Conservation (phyloP, 2,888 invertebrate species). For the Chouioia cunea region DNA sequence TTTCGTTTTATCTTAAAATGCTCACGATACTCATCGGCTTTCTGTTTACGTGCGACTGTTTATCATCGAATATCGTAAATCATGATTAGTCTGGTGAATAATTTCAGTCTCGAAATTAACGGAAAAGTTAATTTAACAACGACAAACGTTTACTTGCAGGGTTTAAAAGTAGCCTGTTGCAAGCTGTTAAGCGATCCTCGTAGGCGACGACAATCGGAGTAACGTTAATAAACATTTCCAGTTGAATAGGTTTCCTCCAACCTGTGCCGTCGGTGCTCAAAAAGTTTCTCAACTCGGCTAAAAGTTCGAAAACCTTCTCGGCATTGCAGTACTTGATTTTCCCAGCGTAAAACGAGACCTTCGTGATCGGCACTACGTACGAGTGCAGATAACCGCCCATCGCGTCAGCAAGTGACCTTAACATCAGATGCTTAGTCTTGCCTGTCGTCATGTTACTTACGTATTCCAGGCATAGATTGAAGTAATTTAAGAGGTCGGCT, state of each 20-base stretch:
- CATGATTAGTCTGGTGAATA: too few species aligned
- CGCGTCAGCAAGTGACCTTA: constrained; percentile 69
- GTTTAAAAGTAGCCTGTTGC: constrained; percentile 24
- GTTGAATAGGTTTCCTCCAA: constrained; percentile 69
- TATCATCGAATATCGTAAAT: too few species aligned
- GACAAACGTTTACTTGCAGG: constrained; percentile 14
- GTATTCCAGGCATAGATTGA: constrained; percentile 59
- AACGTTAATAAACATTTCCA: constrained; percentile 35
- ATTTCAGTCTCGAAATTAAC: not conserved
- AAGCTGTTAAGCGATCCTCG: constrained; percentile 10
- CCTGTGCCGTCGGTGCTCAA: constrained; percentile 73
- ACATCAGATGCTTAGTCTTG: constrained; percentile 60
- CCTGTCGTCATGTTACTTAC: constrained; percentile 58
- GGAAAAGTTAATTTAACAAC: not conserved
- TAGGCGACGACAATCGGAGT: constrained; percentile 11
- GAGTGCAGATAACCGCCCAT: constrained; percentile 75
- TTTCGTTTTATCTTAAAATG: too few species aligned
- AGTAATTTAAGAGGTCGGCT: constrained; percentile 60
- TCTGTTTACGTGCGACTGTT: too few species aligned
- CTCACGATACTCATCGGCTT: too few species aligned
- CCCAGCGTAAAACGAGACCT: constrained; percentile 76
- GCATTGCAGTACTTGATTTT: constrained; percentile 72
- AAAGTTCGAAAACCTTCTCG: constrained; percentile 71
- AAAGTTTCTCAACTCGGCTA: constrained; percentile 72
- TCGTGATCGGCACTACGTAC: constrained; percentile 74